A percentile compares a stretch with the other conserved stretches of the same genome.
These are phyloP conservation scores for Apotomis turbidana DNA, from an alignment of 2,888 invertebrate species.

Conservation along the genomic window DNA sequence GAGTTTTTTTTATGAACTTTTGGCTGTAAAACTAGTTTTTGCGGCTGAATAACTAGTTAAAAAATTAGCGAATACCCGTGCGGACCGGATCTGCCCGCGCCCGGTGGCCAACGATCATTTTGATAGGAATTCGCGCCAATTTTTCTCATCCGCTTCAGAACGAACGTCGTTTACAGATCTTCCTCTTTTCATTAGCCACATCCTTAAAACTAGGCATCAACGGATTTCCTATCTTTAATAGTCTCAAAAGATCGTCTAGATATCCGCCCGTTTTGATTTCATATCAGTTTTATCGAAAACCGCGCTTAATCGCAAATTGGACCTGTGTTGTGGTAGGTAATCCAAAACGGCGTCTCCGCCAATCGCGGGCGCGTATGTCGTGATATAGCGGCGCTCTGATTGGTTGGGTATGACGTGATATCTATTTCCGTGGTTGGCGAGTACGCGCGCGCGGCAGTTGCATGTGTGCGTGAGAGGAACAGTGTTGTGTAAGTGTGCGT, in stretches of 20 bases:
- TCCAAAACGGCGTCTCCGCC: constrained; percentile 74
- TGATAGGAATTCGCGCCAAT: constrained; percentile 58
- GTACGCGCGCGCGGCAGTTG: constrained; percentile 66
- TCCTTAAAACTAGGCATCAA: background rate
- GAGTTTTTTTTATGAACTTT: constrained; percentile 3
- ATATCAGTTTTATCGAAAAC: constrained; percentile 80
- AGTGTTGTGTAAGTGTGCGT: constrained; percentile 63
- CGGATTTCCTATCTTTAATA: constrained; percentile 22
- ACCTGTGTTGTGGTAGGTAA: constrained; percentile 72
- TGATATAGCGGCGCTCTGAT: constrained; percentile 62
- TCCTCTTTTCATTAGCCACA: background rate
- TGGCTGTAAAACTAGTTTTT: constrained; percentile 16
- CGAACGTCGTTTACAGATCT: constrained; percentile 43
- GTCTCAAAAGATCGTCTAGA: constrained; percentile 55
- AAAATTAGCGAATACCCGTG: constrained; percentile 8
- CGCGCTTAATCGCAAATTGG: constrained; percentile 79
- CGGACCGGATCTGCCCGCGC: constrained; percentile 29
- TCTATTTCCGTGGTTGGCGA: constrained; percentile 72
- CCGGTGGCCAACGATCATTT: constrained; percentile 30
- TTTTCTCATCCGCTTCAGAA: constrained; percentile 51
- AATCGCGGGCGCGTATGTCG: constrained; percentile 65
- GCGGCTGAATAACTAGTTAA: constrained; percentile 13
- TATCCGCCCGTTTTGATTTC: constrained; percentile 67
- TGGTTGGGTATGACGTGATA: constrained; percentile 72
- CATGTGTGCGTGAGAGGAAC: constrained; percentile 57